Evolutionary conservation across 2,113 vertebrate species (phyloP).

Genomic region (Pyrgilauda ruficollis): DNA sequence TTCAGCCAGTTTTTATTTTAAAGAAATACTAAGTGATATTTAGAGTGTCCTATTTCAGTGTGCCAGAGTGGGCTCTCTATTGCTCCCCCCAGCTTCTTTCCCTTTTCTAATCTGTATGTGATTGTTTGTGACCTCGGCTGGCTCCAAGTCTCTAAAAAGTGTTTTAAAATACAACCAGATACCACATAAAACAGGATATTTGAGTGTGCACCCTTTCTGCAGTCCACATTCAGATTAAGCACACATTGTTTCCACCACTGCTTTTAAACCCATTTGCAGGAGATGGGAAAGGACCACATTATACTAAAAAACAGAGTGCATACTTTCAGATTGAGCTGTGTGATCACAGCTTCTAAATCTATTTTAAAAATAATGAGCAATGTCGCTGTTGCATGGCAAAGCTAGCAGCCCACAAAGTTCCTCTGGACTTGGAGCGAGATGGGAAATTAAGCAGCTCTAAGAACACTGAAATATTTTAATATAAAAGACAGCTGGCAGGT

Average conservation of each 20-base stretch:
- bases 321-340: background rate
- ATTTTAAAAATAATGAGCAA: conserved; percentile 23
- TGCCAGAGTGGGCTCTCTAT: conserved; percentile 9
- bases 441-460: conserved; percentile 18
- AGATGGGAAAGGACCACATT: background rate
- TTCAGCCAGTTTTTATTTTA: conserved; percentile 31
- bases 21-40: conserved; percentile 29
- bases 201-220: background rate
- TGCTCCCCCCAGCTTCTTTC: background rate
- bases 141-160: conserved; percentile 19
- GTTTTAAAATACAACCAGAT: conserved; percentile 60
- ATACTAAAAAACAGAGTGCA: background rate
- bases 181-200: conserved; percentile 31
- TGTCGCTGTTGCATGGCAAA: background rate
- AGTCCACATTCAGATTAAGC: conserved; percentile 18
- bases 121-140: conserved; percentile 45
- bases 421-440: background rate
- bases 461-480: conserved; percentile 54
- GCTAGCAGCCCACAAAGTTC: conserved; percentile 18
- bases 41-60: conserved; percentile 36
- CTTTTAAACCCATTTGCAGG: conserved; percentile 28
- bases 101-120: conserved; percentile 29
- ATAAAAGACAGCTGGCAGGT: conserved; percentile 48
- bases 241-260: background rate
- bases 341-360: conserved; percentile 35